Evolutionary conservation across 2,113 vertebrate species (phyloP).

Genomic region (Macquaria ambigua): DNA sequence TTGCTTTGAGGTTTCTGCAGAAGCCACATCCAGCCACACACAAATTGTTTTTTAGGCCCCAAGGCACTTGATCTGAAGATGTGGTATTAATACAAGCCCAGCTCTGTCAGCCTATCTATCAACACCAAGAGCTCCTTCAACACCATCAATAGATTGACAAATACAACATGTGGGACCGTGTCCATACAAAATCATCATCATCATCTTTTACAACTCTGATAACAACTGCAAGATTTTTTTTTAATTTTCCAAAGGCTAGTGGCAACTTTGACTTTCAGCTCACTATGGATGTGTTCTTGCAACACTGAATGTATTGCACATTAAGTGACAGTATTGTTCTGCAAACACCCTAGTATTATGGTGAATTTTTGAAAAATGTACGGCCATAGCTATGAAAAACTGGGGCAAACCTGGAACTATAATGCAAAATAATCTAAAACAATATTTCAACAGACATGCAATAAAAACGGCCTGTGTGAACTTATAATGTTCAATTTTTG

Average conservation of each 20-base stretch:
- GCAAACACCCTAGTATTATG: neutral
- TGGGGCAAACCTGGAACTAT: neutral
- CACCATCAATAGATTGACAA: neutral
- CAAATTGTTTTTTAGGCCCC: slow-evolving; percentile 54
- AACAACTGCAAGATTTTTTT: neutral
- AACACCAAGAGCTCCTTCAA: slow-evolving; percentile 21
- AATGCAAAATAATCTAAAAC: neutral
- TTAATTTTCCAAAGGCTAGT: neutral
- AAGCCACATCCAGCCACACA: slow-evolving; percentile 40
- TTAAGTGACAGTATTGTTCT: neutral
- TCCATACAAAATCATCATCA: neutral
- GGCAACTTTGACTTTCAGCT: neutral
- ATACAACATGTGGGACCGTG: slow-evolving; percentile 18
- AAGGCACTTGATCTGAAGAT: slow-evolving; percentile 32
- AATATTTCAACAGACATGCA: neutral
- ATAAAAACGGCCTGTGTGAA: neutral
- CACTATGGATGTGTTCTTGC: neutral
- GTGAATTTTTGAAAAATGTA: neutral
- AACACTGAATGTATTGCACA: neutral
- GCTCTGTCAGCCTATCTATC: slow-evolving; percentile 58
- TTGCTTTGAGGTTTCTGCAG: slow-evolving; percentile 52
- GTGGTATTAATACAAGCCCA: slow-evolving; percentile 39
- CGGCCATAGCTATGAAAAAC: neutral
- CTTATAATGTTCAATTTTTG: neutral
- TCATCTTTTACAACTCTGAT: neutral